Evolutionary conservation across 2,797 vertebrate genomes (phyloP).

Genomic region (Heliangelus exortis): DNA sequence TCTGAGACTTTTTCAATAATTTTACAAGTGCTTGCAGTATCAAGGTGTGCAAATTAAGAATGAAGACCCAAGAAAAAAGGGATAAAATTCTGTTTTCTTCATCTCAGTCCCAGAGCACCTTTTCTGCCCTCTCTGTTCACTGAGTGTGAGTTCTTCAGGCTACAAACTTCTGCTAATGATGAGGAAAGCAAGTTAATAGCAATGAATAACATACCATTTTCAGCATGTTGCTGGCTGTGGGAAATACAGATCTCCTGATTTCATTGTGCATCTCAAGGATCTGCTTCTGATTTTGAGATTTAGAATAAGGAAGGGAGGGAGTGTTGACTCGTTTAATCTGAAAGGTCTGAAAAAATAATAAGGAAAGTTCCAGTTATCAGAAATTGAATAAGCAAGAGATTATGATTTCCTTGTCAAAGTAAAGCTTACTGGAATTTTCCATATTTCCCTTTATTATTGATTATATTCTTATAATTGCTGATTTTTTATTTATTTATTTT

Average conservation of each 20-base stretch:
- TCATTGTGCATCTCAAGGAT: conserved; percentile 61
- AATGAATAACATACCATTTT: conserved; percentile 64
- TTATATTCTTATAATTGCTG: not conserved
- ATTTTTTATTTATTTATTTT: not conserved
- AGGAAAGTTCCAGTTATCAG: not conserved
- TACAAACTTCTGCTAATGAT: not conserved
- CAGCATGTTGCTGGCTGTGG: conserved; percentile 62
- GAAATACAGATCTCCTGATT: conserved; percentile 46
- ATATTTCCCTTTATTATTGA: not conserved
- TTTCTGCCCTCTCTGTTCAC: not conserved
- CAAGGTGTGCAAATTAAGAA: not conserved
- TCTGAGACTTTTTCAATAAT: not conserved
- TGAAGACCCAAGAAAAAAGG: not conserved
- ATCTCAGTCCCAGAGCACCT: not conserved
- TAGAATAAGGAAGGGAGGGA: not conserved
- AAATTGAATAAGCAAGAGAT: not conserved
- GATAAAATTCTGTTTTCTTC: not conserved
- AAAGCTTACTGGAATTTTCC: not conserved
- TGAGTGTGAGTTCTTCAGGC: not conserved
- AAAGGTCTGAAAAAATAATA: not conserved
- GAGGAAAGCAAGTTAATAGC: not conserved
- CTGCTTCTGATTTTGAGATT: not conserved
- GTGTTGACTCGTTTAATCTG: rapidly evolving
- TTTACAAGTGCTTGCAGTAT: not conserved
- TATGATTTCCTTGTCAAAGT: not conserved